phyloP scores from a whole-genome alignment of 1,140 invertebrate species.

The Atta texana region DNA sequence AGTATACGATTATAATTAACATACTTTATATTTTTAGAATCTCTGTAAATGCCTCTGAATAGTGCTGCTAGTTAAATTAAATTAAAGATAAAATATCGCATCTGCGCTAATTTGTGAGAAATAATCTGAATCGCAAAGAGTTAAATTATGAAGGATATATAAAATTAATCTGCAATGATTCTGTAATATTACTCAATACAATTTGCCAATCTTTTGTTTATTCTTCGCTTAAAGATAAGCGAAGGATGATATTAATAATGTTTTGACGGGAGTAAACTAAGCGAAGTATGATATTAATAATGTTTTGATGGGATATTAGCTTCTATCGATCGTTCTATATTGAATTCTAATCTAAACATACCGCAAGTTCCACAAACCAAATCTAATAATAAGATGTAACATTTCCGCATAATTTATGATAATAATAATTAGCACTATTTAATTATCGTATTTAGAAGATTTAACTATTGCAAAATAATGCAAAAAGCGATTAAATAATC shows the following conservation, averaged over 20 bases:
- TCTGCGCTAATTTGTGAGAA: neutral
- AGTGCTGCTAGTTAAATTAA: neutral
- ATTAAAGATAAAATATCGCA: neutral
- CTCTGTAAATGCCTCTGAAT: neutral
- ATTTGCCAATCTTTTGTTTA: neutral
- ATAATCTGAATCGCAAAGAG: neutral
- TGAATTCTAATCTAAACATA: constrained; percentile 27
- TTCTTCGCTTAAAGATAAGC: neutral
- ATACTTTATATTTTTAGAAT: neutral
- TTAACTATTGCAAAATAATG: constrained; percentile 13
- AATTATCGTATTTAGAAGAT: neutral
- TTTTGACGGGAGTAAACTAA: neutral
- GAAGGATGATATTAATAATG: neutral
- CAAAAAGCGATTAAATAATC: neutral
- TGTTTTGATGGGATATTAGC: constrained; percentile 8
- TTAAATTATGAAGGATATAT: neutral
- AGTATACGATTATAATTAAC: neutral
- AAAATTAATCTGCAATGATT: constrained; percentile 2
- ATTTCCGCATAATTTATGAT: neutral
- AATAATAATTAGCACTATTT: constrained; percentile 7
- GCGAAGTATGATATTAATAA: constrained; percentile 2
- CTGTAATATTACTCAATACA: neutral
- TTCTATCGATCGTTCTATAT: constrained; percentile 25
- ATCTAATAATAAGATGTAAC: constrained; percentile 27
- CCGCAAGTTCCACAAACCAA: constrained; percentile 26